phyloP scores from a whole-genome alignment of 2,888 invertebrate genomes.

The Homarus gammarus region DNA sequence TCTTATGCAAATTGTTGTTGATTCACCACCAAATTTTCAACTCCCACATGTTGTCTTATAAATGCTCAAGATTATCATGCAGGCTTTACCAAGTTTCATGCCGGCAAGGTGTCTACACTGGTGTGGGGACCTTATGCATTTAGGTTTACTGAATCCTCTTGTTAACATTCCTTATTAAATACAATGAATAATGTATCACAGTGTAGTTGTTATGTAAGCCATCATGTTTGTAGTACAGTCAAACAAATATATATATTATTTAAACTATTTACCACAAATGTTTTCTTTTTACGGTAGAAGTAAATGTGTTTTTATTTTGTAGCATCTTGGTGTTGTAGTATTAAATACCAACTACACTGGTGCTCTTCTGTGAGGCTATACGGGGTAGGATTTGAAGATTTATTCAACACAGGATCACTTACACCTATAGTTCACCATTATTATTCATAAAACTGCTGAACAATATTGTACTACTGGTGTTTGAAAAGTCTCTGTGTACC shows the following conservation, averaged over 20 bases:
- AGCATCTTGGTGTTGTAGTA: background rate
- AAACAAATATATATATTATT: background rate
- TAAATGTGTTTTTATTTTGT: background rate
- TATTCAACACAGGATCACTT: background rate
- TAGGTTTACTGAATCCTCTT: background rate
- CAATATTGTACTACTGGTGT: no score
- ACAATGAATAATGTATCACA: background rate
- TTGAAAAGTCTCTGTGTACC: no score
- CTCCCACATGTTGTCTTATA: background rate
- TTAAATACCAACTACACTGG: background rate
- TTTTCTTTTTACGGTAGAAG: background rate
- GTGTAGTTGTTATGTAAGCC: background rate
- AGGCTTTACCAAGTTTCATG: background rate
- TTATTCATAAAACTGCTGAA: no score
- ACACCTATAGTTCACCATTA: no score
- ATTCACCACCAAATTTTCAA: background rate
- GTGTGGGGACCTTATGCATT: background rate
- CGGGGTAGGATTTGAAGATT: conserved; percentile 1
- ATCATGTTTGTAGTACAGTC: background rate
- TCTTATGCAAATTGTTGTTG: background rate
- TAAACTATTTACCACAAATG: background rate
- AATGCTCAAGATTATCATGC: conserved; percentile 4
- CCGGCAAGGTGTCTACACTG: background rate
- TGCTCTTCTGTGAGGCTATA: background rate
- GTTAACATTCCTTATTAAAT: background rate